Evolutionary conservation across 2,113 vertebrate species (phyloP).

Genomic region (Syngnathus floridae): DNA sequence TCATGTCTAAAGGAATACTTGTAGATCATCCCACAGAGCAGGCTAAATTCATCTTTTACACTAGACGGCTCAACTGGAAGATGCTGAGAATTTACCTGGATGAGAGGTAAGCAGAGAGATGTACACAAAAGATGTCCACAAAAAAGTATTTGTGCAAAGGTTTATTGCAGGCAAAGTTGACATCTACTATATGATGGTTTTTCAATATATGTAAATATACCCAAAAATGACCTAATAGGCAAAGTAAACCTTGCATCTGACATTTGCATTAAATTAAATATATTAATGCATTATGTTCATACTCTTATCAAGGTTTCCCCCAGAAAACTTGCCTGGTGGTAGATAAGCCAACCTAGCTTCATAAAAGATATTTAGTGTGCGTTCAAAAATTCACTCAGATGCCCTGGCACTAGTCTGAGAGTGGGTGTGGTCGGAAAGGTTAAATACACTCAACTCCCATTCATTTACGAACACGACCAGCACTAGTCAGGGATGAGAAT

Average conservation of each 20-base stretch:
- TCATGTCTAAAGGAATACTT: conserved; percentile 94
- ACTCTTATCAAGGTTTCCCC: too few relatives aligned
- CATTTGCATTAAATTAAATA: not conserved
- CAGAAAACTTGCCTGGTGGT: too few relatives aligned
- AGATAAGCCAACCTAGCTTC: too few relatives aligned
- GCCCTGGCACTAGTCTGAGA: too few relatives aligned
- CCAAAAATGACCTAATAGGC: too few relatives aligned
- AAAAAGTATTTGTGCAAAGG: not conserved
- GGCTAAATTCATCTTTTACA: conserved; percentile 98
- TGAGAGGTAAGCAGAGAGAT: conserved; percentile 75
- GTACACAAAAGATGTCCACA: not conserved
- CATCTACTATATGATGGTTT: not conserved
- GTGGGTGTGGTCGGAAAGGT: too few relatives aligned
- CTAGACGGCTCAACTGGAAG: conserved; percentile 96
- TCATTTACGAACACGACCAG: too few relatives aligned
- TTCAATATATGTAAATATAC: not conserved
- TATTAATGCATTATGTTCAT: not conserved
- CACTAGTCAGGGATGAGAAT: too few relatives aligned
- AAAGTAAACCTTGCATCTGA: not conserved
- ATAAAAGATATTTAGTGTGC: too few relatives aligned
- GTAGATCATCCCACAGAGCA: conserved; percentile 90
- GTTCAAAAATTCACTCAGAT: too few relatives aligned
- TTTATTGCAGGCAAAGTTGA: not conserved
- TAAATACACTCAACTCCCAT: too few relatives aligned
- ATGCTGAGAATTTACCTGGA: conserved; percentile 96